Percentiles rank a stretch among this genome's conserved stretches.
Conservation (phyloP, 1,140 invertebrate species). For the Kradibia gibbosae region DNA sequence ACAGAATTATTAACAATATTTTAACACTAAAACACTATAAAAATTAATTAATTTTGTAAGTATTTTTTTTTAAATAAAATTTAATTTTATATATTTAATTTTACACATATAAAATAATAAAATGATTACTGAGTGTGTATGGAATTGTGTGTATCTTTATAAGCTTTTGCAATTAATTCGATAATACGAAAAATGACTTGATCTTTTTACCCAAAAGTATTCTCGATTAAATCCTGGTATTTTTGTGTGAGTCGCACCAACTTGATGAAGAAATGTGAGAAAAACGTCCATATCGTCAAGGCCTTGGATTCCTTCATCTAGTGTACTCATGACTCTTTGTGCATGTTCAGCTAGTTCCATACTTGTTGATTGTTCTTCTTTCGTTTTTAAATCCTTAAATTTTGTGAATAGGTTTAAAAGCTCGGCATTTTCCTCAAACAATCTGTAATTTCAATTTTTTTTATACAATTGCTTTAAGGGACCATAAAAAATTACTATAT, state of each 20-base stretch:
- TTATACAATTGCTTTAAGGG: no score
- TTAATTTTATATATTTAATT: no score
- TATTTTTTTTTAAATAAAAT: no score
- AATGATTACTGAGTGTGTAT: no score
- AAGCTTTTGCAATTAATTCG: no score
- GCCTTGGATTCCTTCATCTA: slow-evolving; percentile 89
- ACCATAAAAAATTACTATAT: no score
- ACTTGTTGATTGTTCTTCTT: slow-evolving; percentile 85
- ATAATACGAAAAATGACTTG: no score
- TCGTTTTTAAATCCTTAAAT: slow-evolving; percentile 84
- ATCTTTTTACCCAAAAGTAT: slow-evolving; percentile 87
- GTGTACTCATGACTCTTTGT: slow-evolving; percentile 88
- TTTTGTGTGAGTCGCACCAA: slow-evolving; percentile 86
- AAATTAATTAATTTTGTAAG: no score
- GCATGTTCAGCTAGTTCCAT: slow-evolving; percentile 90
- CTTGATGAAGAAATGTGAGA: slow-evolving; percentile 85
- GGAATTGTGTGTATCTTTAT: no score
- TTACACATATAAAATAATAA: no score
- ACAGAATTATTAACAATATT: no score
- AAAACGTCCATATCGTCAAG: slow-evolving; percentile 89
- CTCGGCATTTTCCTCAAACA: slow-evolving; percentile 91
- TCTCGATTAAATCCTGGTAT: slow-evolving; percentile 89
- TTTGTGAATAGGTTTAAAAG: slow-evolving; percentile 86
- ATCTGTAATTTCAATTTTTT: slow-evolving; percentile 74
- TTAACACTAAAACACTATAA: no score